Conservation (phyloP, 2,113 vertebrate genomes). For the Danionella cerebrum region DNA sequence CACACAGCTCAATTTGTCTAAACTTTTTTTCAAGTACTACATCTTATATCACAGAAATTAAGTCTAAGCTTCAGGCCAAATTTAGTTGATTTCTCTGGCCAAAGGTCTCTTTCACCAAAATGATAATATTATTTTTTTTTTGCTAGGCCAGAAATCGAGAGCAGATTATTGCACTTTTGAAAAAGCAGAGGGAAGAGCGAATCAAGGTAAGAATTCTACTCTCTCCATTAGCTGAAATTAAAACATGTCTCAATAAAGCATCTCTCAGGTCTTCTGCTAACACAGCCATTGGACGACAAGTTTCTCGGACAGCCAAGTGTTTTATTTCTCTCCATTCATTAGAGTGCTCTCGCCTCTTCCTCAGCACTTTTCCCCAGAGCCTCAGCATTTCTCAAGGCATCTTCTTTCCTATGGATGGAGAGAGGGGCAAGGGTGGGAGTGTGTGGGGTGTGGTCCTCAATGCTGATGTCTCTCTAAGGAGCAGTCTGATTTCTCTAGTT, state of each 20-base stretch:
- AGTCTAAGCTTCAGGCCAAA: too few species aligned
- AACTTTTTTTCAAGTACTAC: too few species aligned
- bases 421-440: neutral
- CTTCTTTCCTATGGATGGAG: neutral
- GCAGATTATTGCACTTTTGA: constrained; percentile 62
- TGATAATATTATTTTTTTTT: too few species aligned
- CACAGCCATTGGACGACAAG: constrained; percentile 8
- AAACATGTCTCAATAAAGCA: neutral
- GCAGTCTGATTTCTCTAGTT: constrained; percentile 2
- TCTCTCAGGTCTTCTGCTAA: neutral
- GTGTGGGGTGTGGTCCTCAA: too few species aligned
- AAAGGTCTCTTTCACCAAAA: too few species aligned
- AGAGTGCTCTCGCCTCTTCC: constrained; percentile 36
- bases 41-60: too few species aligned
- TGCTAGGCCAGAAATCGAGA: constrained; percentile 61
- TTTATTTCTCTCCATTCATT: constrained; percentile 45
- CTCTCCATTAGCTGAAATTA: neutral
- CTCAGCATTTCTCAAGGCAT: constrained; percentile 54
- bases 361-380: constrained; percentile 52
- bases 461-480: constrained; percentile 22
- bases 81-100: too few species aligned
- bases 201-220: constrained; percentile 51
- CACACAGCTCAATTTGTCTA: too few species aligned
- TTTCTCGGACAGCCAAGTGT: constrained; percentile 31
- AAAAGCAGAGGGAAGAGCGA: constrained; percentile 65